Evolutionary conservation across 2,797 vertebrate species (phyloP), one percentile per base, ranked within the genome.

Genomic region (Salmo trutta): DNA sequence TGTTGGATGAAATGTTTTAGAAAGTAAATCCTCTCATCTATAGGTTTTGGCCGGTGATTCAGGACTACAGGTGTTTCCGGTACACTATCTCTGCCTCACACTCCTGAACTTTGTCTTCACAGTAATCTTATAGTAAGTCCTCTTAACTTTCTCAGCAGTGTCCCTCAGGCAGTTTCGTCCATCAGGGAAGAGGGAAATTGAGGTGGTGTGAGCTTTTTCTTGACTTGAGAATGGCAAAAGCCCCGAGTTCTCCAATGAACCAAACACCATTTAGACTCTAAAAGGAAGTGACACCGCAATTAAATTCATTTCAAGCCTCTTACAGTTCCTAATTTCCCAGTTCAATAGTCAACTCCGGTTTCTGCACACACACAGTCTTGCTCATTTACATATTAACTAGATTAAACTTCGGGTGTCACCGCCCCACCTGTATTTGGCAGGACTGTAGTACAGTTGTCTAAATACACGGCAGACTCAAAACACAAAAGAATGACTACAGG

Each of bases 401-500:
- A 21, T 21, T 59, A n/a, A n/a, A 59, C 56, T 6, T 59, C 6
- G 19, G 19, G 5, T 17, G 10, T 54, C 53, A 54, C 19, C 10
- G 16, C 4, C 53, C 19, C 10, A 54, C 4, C 53, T 54, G 17
- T 14, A 54, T 54, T 54, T 54, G 16, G 1, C 53, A 19, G 53
- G 16, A 54, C 53, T 54, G 53, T 54, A 54, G 3, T 17, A 54
- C 19, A 17, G 15, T 19, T 19, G 16, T 56, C 16, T 16, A 67
- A 31, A n/a, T 27, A 15, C 33, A 41, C 15, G 41, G 41, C 41
- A 41, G 41, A 41, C 41, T 41, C 41, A 41, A 41, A 41, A 36
- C 41, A 41, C 41, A 33, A 21, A 41, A 62, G 21, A 74, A 74
- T 74, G 31, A 41, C 73, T 36, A 17, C 24, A 41, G 66, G 62